Evolutionary conservation across 2,888 invertebrate genomes (phyloP), one percentile per base, ranked within the genome.

Genomic region (Spisula solida): DNA sequence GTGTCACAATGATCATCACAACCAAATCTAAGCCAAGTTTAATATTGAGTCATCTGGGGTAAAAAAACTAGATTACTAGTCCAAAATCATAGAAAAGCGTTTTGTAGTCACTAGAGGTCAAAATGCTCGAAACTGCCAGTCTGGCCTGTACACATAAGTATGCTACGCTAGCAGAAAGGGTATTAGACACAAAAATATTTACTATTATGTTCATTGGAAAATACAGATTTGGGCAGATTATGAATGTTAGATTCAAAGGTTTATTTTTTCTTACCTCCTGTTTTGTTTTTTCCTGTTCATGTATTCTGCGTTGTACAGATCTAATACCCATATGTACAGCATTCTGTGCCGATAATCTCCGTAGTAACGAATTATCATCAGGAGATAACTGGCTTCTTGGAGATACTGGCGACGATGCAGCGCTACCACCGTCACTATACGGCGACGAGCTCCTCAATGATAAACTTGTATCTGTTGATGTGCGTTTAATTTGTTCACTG

Each of bases 241-340:
- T 2, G 41, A 41, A 41, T 41, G 41, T 41, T 5, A 41, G 41
- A 51, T 51, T 51, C 51, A 51, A 66, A 1, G 16, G 0, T 56
- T 41, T n/a, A 82, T n/a, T 48, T 48, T 16, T 80, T 48, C 86
- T 86, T 91, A 96, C 96, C 94, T 95, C 95, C 81, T 94, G 94
- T 88, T 95, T 96, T 1, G 95, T 95, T 82, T 95, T 94, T 75
- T 95, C 96, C 75, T 95, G 95, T 85, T 95, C 96, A 51, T 95
- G 94, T 47, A 95, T 93, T 86, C 95, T 93, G n/a, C 95, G 91
- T 86, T 95, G 95, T 8, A 96, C 95, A 12, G 95, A 95, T 60
- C 95, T 92, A 66, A 96, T 95, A 20, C 96, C 96, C 95, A 96
- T 95, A 82, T 95, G 95, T 18, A 96, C 95, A 18, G 95, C 93